These are phyloP conservation scores for Dysidea cf. avara DNA, from an alignment of 37 sponge, comb jelly and placozoan genomes.

Conservation along the genomic window DNA sequence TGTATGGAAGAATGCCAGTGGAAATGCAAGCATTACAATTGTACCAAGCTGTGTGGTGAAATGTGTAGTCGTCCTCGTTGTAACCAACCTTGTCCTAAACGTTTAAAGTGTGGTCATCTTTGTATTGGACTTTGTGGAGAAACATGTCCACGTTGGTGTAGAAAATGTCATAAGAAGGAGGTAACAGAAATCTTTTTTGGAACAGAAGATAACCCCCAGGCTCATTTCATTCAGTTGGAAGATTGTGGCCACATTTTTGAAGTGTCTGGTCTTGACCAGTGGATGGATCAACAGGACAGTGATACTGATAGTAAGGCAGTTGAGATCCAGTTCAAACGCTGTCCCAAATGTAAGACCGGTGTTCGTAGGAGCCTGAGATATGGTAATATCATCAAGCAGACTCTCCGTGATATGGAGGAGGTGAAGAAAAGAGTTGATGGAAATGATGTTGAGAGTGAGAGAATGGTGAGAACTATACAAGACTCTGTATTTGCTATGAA, in stretches of 20 bases:
- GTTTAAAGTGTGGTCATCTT: constrained; percentile 65
- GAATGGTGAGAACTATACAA: too few species aligned
- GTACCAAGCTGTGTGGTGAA: constrained; percentile 75
- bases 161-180: constrained; percentile 58
- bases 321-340: constrained; percentile 62
- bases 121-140: constrained; percentile 96
- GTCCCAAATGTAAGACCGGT: constrained; percentile 77
- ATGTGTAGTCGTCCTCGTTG: constrained; percentile 77
- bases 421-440: constrained; percentile 62
- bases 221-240: constrained; percentile 69
- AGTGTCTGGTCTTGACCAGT: constrained; percentile 69
- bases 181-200: constrained; percentile 88
- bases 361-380: constrained; percentile 76
- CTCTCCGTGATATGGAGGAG: constrained; percentile 47
- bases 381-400: constrained; percentile 73
- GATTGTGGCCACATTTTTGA: constrained; percentile 87
- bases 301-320: background rate
- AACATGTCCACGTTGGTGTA: constrained; percentile 68
- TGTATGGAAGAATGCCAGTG: constrained; percentile 83
- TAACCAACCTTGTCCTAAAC: constrained; percentile 40
- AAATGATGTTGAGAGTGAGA: too few species aligned
- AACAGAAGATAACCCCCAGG: constrained; percentile 77
- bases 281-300: constrained; percentile 55
- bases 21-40: constrained; percentile 72
- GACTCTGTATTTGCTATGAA: too few species aligned